Base-by-base conservation (phyloP, 2,797 vertebrate species). In the Xenopus petersii region DNA sequence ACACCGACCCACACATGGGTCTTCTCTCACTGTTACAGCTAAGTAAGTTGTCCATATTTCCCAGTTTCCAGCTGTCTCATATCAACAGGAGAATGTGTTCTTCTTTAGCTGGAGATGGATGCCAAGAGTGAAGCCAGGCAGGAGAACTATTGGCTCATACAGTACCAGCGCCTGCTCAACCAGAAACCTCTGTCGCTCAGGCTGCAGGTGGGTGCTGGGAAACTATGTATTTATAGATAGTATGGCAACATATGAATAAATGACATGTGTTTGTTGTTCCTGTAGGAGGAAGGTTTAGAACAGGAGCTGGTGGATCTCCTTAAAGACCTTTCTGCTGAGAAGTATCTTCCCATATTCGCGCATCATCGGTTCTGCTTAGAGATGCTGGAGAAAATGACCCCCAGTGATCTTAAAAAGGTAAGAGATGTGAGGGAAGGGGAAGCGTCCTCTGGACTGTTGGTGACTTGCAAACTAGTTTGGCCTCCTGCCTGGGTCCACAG, bases 111-210 rank as follows among this genome's bases (percentile, higher is more conserved):
- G 65, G 94, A 96, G 84, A 84, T 99, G 88, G 94, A 99, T 81
- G 83, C 80, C 67, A 97, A 95, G 84, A 95, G 94, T 0, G 95
- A 95, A 72, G 95, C 93, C 74, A 95, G 83, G 71, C 95, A 95
- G 86, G 94, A 98, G 88, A 98, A 99, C 83, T 99, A 98, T 86
- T 99, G 97, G 97, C 92, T 99, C 91, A 98, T 99, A 79, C 97
- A 98, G 86, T 98, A 98, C 81, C 97, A 98, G 81, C 93, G 96
- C 49, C 93, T 98, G 67, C 81, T 98, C 81, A 91, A 95, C 75
- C 90, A 97, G 68, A 98, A 98, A 67, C 97, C 96, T 0, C 84
- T 96, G 79, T 94, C 95, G 2, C 88, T 98, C 64, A 90, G 90
- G 9, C 91, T 96, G 83, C 95, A 96, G 94, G 97, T 98, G 67